phyloP scores from a whole-genome alignment of 2,888 invertebrate genomes.

The Chydorus sphaericus region DNA sequence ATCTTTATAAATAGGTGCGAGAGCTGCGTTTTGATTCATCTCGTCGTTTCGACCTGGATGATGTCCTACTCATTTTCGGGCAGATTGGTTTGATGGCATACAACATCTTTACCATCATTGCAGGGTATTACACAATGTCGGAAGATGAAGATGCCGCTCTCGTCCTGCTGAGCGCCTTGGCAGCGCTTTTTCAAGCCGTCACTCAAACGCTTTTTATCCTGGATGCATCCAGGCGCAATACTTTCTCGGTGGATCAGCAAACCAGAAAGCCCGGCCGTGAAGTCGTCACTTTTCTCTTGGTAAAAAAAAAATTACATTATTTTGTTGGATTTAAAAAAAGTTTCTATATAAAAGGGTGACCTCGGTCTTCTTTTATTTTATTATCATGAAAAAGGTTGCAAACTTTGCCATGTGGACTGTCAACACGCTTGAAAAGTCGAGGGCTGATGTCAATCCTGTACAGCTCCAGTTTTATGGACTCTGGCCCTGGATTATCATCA shows the following conservation, averaged over 20 bases:
- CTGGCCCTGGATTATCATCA: constrained; percentile 92
- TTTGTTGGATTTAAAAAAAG: not conserved
- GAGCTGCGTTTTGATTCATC: constrained; percentile 68
- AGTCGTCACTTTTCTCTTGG: constrained; percentile 68
- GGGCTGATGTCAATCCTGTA: constrained; percentile 80
- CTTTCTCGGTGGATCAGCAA: constrained; percentile 64
- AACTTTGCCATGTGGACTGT: constrained; percentile 90
- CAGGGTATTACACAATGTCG: constrained; percentile 72
- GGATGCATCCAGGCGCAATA: constrained; percentile 72
- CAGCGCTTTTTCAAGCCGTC: constrained; percentile 34
- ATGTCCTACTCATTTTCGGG: constrained; percentile 31
- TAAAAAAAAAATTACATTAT: not conserved
- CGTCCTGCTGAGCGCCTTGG: constrained; percentile 66
- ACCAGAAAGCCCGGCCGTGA: constrained; percentile 80
- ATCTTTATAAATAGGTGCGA: constrained; percentile 38
- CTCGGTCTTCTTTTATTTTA: not conserved
- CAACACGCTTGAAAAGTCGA: constrained; percentile 77
- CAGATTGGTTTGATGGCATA: constrained; percentile 73
- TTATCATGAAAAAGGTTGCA: not conserved
- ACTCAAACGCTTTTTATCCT: constrained; percentile 14
- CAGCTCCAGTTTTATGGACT: constrained; percentile 81
- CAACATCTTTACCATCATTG: constrained; percentile 83
- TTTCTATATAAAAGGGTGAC: not conserved
- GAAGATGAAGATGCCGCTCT: constrained; percentile 41
- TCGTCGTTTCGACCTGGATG: constrained; percentile 26